Percentiles rank a stretch among this genome's conserved stretches.
Conservation (phyloP, 2,888 invertebrate species). For the Thecophora atra region DNA sequence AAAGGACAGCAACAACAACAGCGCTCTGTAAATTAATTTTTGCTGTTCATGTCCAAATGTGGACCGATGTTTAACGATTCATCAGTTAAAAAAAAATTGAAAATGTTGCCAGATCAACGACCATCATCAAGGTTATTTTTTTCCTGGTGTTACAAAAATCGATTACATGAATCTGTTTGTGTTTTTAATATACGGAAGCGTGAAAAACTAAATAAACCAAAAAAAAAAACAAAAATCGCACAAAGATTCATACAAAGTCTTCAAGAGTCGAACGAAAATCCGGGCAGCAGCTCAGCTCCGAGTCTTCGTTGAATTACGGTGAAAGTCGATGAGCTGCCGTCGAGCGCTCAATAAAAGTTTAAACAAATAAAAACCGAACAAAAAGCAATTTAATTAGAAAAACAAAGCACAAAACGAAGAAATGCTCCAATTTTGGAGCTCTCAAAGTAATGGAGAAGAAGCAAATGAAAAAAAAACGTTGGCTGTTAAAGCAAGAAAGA, state of each 20-base stretch:
- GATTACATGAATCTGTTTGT: too few species aligned
- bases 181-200: too few species aligned
- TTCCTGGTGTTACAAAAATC: too few species aligned
- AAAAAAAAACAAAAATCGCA: too few species aligned
- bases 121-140: too few species aligned
- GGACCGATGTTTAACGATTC: neutral
- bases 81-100: neutral
- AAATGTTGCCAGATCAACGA: neutral
- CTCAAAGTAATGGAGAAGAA: neutral
- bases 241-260: too few species aligned
- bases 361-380: neutral
- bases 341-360: conserved; percentile 12
- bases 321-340: neutral
- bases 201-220: too few species aligned
- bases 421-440: neutral
- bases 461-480: neutral
- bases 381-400: too few species aligned
- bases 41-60: neutral
- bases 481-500: neutral
- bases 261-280: too few species aligned
- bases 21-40: neutral
- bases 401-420: neutral
- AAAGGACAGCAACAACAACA: neutral
- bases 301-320: too few species aligned
- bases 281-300: too few species aligned